Evolutionary conservation across 1,140 invertebrate species (phyloP).

Genomic region (Drosophila tsacasi): DNA sequence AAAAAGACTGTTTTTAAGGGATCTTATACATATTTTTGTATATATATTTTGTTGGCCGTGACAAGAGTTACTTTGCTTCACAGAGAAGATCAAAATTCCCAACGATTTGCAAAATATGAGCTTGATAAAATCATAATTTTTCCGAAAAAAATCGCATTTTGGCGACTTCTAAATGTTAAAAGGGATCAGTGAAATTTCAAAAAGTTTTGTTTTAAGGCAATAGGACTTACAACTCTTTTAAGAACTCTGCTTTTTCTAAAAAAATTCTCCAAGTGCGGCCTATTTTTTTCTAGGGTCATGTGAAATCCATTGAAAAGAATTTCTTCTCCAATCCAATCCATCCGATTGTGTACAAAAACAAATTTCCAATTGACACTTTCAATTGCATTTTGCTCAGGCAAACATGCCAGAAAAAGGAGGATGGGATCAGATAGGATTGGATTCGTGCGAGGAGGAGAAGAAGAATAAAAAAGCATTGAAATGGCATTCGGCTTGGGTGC

Average conservation of each 20-base stretch:
- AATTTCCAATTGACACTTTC: slow-evolving; percentile 61
- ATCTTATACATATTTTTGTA: too few species aligned
- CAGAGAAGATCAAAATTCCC: too few species aligned
- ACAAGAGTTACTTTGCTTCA: too few species aligned
- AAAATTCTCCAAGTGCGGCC: neutral
- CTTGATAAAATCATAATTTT: too few species aligned
- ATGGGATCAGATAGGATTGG: slow-evolving; percentile 9
- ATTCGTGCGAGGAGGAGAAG: too few species aligned
- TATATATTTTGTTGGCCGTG: too few species aligned
- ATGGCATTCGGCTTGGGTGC: slow-evolving; percentile 60
- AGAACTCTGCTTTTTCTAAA: too few species aligned
- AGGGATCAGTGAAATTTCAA: neutral
- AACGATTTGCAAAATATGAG: too few species aligned
- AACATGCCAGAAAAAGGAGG: slow-evolving; percentile 30
- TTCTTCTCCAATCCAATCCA: slow-evolving; percentile 12
- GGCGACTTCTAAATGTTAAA: neutral
- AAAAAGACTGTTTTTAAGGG: too few species aligned
- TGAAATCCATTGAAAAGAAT: slow-evolving; percentile 7
- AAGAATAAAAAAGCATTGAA: slow-evolving; percentile 43
- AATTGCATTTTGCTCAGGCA: slow-evolving; percentile 60
- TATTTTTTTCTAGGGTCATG: neutral
- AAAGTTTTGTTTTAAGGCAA: too few species aligned
- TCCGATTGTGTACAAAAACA: slow-evolving; percentile 48
- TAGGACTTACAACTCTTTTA: neutral
- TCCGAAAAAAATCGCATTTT: too few species aligned